phyloP scores from a whole-genome alignment of 1,140 invertebrate genomes.

The Diachasmimorpha longicaudata region DNA sequence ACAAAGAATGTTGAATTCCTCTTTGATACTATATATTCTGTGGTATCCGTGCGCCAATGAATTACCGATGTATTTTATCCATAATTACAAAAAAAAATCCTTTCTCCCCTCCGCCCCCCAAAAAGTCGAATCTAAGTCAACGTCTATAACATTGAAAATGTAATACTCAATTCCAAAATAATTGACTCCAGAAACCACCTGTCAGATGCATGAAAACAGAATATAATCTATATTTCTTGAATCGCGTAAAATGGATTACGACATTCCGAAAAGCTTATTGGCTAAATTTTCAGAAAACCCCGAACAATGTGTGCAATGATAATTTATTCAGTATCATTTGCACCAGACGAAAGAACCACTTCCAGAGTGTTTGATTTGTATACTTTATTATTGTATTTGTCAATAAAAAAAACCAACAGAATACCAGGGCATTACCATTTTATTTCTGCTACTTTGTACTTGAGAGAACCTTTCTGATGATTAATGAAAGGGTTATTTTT shows the following conservation, averaged over 20 bases:
- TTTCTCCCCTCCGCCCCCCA: not conserved
- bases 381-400: constrained; percentile 6
- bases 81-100: not conserved
- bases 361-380: not conserved
- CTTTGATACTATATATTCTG: not conserved
- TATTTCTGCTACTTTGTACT: not conserved
- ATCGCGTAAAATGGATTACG: not conserved
- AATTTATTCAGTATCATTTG: not conserved
- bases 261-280: not conserved
- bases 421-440: not conserved
- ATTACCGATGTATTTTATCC: not conserved
- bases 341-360: not conserved
- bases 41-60: not conserved
- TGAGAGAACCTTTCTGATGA: too few relatives aligned
- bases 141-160: not conserved
- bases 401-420: not conserved
- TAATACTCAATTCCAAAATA: not conserved
- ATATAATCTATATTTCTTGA: not conserved
- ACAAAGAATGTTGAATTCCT: not conserved
- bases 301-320: not conserved
- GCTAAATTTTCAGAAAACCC: not conserved
- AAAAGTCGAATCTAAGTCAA: not conserved
- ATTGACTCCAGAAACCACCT: not conserved
- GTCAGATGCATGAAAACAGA: not conserved
- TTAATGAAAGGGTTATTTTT: not conserved